Base-by-base conservation (phyloP, 2,888 invertebrate genomes). In the Gymnosoma rotundatum region DNA sequence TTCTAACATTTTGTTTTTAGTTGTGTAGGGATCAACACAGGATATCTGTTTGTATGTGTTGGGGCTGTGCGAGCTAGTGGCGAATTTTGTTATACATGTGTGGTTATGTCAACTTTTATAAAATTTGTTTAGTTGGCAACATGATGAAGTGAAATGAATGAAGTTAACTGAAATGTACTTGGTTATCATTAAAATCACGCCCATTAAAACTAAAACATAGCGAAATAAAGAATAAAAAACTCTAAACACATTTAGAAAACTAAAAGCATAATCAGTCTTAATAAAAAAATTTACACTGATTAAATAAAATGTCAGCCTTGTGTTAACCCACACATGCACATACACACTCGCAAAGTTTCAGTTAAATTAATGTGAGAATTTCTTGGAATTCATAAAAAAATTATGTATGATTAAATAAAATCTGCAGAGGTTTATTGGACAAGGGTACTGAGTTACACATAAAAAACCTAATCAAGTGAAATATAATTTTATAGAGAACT, bases 61-160 rank as follows among this genome's bases (percentile, higher is more conserved):
- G 18, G n/a, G 25, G 18, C n/a, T 60, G 61, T 38, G n/a, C 20
- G n/a, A 10, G 63, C 25, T 66, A 58, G 36, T 20, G 50, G 63
- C 42, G 12, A 4, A 7, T 9, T 12, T 42, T 42, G 12, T 42
- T 42, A 12, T 42, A 42, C 42, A 42, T 42, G 42, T 42, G 42
- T 42, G 42, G 42, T 88, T 89, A 87, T 90, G 90, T 90, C 90
- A 89, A 90, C 89, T 88, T 89, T 89, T 88, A 89, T 88, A 90
- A 90, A 90, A 90, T 90, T 90, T 89, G 89, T 89, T 89, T 81
- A 81, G 81, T 54, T 84, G 88, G 89, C 89, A 90, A 89, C 90
- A 89, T 89, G 89, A 90, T 88, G 90, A 80, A 81, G 70, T 63
- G 42, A 83, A 84, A 67, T 82, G 72, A 79, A 78, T 63, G 42